Conservation (phyloP, 1,140 invertebrate species). For the Trialeurodes vaporariorum region DNA sequence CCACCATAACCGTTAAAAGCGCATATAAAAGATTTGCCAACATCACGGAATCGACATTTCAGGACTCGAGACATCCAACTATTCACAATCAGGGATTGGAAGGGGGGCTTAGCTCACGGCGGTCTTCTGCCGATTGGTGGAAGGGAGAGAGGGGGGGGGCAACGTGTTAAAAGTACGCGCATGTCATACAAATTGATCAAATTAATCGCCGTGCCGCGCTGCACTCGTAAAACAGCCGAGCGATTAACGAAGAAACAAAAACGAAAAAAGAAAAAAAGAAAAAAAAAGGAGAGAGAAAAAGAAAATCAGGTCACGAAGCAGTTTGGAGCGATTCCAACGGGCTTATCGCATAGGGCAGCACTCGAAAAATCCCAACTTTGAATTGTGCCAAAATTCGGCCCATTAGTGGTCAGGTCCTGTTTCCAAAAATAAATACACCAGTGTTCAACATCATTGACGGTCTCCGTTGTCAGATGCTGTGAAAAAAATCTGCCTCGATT, state of each 20-base stretch:
- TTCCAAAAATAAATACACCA: neutral
- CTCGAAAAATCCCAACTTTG: neutral
- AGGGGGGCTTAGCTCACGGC: neutral
- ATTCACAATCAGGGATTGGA: too few species aligned
- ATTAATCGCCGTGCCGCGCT: neutral
- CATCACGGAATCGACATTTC: too few species aligned
- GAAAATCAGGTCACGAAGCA: neutral
- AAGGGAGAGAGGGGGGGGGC: too few species aligned
- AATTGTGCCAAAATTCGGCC: neutral
- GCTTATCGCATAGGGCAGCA: too few species aligned
- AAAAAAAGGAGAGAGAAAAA: neutral
- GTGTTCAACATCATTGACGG: too few species aligned
- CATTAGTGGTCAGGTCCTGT: neutral
- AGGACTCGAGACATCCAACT: too few species aligned
- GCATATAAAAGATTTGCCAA: too few species aligned
- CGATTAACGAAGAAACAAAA: neutral
- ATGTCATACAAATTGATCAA: neutral
- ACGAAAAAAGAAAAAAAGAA: neutral
- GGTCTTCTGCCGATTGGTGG: neutral
- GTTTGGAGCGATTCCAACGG: neutral
- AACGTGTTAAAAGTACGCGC: too few species aligned
- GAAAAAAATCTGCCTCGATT: too few species aligned
- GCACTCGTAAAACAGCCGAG: neutral
- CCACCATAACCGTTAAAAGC: too few species aligned
- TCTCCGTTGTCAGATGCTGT: too few species aligned